Percentiles rank a stretch among this genome's conserved stretches.
phyloP scores from a whole-genome alignment of 35 echinoderm and acorn worm species.

The Heliocidaris erythrogramma region DNA sequence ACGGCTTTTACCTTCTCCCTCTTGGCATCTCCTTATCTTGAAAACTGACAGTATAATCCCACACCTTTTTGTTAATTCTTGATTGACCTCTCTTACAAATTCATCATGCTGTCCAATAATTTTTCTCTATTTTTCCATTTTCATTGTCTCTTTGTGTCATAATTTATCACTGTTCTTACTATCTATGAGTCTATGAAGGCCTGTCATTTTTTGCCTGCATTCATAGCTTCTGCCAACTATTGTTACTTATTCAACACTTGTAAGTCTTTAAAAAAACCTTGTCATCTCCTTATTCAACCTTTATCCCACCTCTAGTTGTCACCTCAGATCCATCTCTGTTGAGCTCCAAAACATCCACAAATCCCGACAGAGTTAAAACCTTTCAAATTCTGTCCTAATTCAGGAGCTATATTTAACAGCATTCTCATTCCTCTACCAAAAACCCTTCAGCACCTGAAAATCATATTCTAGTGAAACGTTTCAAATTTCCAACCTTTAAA shows the following conservation, averaged over 20 bases:
- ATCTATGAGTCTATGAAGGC: background rate
- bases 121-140: background rate
- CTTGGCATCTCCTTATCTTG: no score
- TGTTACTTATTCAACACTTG: background rate
- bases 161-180: background rate
- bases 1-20: no score
- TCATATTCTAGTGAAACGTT: background rate
- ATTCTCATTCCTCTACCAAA: background rate
- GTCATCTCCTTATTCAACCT: background rate
- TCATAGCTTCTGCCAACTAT: no score
- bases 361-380: background rate
- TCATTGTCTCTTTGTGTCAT: background rate
- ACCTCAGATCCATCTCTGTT: background rate
- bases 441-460: conserved; percentile 8
- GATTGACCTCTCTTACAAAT: no score
- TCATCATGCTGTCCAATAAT: background rate
- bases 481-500: background rate
- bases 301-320: background rate
- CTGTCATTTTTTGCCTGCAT: background rate
- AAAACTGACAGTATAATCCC: no score
- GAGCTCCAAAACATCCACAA: background rate
- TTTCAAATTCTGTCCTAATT: background rate
- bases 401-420: background rate
- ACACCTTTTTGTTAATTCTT: no score
- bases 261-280: background rate